Conservation (phyloP, 1,140 invertebrate genomes). For the Theocolax elegans region DNA sequence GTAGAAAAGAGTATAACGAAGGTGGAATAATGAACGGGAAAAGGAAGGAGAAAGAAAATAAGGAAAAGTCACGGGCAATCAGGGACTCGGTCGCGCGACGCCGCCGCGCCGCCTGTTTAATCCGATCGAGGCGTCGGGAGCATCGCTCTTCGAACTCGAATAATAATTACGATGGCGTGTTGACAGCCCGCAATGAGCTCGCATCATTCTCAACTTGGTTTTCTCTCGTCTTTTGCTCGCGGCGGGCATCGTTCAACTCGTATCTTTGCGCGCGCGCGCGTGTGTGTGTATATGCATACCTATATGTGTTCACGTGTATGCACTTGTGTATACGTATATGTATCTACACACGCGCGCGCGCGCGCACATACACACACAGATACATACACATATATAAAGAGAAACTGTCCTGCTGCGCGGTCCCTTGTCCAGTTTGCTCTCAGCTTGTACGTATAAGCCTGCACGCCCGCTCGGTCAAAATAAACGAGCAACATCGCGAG, state of each 20-base stretch:
- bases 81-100: not conserved
- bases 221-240: too few species aligned
- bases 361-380: too few species aligned
- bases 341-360: too few species aligned
- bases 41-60: not conserved
- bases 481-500: too few species aligned
- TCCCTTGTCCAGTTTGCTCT: too few species aligned
- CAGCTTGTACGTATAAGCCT: too few species aligned
- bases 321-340: too few species aligned
- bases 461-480: too few species aligned
- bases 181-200: constrained; percentile 21
- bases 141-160: constrained; percentile 16
- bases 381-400: too few species aligned
- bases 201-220: not conserved
- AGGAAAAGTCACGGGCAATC: not conserved
- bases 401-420: constrained; percentile 15
- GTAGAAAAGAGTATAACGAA: not conserved
- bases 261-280: not conserved
- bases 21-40: not conserved
- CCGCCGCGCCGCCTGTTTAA: constrained; percentile 6
- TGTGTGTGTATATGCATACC: not conserved
- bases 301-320: too few species aligned
- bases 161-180: constrained; percentile 30
- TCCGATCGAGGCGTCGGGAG: constrained; percentile 16
- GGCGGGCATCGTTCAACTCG: constrained; percentile 6